Evolutionary conservation across 2,888 invertebrate genomes (phyloP).

Genomic region (Agonopterix alstromeriana): DNA sequence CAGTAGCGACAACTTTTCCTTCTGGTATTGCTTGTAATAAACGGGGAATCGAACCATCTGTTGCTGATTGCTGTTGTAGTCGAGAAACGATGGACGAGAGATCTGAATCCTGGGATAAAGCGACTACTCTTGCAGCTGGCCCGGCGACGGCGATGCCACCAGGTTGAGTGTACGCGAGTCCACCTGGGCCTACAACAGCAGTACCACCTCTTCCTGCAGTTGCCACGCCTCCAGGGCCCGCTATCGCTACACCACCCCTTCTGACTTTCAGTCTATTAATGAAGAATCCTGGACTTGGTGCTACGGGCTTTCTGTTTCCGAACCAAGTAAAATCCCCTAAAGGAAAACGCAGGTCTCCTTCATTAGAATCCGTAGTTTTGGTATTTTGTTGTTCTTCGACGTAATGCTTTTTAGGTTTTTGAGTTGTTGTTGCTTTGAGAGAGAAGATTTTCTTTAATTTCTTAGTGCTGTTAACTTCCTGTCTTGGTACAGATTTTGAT

Average conservation of each 20-base stretch:
- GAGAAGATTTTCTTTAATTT: conserved; percentile 39
- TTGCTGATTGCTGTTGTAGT: conserved; percentile 48
- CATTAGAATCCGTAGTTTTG: conserved; percentile 30
- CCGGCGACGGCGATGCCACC: conserved; percentile 86
- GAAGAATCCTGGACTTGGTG: conserved; percentile 79
- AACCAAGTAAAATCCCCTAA: conserved; percentile 41
- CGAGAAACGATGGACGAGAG: conserved; percentile 71
- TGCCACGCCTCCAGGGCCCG: conserved; percentile 88
- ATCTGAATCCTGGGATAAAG: conserved; percentile 79
- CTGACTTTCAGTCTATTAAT: conserved; percentile 82
- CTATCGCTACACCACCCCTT: conserved; percentile 87
- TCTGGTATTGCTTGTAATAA: conserved; percentile 74
- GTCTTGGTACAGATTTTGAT: conserved; percentile 22
- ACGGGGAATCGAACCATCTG: conserved; percentile 49
- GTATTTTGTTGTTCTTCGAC: conserved; percentile 25
- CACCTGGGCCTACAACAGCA: conserved; percentile 87
- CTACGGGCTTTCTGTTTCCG: conserved; percentile 43
- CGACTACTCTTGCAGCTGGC: conserved; percentile 82
- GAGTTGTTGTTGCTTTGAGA: conserved; percentile 25
- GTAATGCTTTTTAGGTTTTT: conserved; percentile 34
- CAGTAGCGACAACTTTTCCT: conserved; percentile 83
- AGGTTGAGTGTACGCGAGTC: conserved; percentile 85
- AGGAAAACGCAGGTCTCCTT: conserved; percentile 41
- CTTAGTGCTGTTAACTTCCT: conserved; percentile 29
- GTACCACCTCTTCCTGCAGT: conserved; percentile 88